Percentiles rank a stretch among this genome's conserved stretches.
These are phyloP conservation scores for Melipona beecheii DNA, from an alignment of 2,888 invertebrate species.

Conservation along the genomic window DNA sequence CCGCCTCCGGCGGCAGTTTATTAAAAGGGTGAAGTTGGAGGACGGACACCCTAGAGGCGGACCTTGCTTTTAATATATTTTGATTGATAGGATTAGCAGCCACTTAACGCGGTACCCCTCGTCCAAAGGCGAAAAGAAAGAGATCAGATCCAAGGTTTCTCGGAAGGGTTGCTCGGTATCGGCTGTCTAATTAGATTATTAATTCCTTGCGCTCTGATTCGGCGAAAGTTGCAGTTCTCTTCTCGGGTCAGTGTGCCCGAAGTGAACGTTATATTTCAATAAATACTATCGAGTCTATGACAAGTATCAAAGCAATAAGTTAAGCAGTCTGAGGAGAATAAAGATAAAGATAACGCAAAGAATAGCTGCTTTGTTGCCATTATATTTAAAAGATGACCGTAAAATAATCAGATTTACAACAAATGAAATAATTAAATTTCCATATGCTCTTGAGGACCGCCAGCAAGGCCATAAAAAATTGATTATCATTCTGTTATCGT, in stretches of 20 bases:
- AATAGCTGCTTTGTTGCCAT: too few species aligned
- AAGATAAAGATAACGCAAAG: too few species aligned
- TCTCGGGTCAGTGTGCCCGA: too few species aligned
- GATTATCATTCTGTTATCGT: neutral
- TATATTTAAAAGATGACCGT: too few species aligned
- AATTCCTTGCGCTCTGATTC: neutral
- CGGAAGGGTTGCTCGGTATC: constrained; percentile 14
- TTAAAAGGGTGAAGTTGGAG: constrained; percentile 79
- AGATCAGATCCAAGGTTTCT: constrained; percentile 1
- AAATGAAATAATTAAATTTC: neutral
- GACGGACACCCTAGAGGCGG: constrained; percentile 44
- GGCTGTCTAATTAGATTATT: constrained; percentile 17
- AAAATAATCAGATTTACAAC: too few species aligned
- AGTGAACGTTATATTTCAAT: too few species aligned
- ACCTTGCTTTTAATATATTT: constrained; percentile 77
- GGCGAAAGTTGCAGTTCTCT: neutral
- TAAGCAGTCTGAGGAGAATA: too few species aligned
- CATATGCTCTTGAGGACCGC: neutral
- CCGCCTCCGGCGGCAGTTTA: constrained; percentile 72
- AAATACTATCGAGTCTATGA: too few species aligned
- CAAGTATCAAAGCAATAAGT: too few species aligned
- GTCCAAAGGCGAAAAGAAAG: constrained; percentile 14
- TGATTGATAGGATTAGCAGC: constrained; percentile 80
- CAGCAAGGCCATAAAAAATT: neutral
- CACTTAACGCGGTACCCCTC: constrained; percentile 41